Percentiles rank a stretch among this genome's conserved stretches.
Conservation (phyloP, 1,140 invertebrate species). For the Eulimnadia texana region DNA sequence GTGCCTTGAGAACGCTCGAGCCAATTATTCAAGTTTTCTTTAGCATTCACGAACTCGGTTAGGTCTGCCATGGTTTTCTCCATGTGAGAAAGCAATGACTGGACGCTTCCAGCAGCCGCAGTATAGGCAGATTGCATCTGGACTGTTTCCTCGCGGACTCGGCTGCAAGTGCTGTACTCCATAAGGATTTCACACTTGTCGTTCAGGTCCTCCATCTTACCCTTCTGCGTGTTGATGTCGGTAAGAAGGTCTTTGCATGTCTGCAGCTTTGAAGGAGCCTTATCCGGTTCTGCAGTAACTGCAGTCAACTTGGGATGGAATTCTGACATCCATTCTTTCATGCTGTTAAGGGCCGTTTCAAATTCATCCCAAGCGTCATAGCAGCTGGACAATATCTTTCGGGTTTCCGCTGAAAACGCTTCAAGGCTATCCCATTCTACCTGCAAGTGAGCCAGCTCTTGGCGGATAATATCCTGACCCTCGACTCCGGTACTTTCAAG, state of each 20-base stretch:
- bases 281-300: constrained; percentile 26
- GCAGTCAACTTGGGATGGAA: constrained; percentile 46
- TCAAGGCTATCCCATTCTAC: constrained; percentile 74
- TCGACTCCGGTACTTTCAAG: constrained; percentile 66
- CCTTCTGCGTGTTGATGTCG: constrained; percentile 60
- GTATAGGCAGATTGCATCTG: constrained; percentile 66
- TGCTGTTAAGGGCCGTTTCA: constrained; percentile 52
- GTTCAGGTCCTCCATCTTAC: constrained; percentile 62
- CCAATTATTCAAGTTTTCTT: constrained; percentile 67
- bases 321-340: constrained; percentile 62
- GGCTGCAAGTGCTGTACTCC: constrained; percentile 64
- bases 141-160: constrained; percentile 70
- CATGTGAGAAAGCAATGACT: constrained; percentile 58
- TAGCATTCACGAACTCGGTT: constrained; percentile 72
- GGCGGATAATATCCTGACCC: constrained; percentile 67
- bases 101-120: constrained; percentile 53
- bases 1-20: constrained; percentile 55
- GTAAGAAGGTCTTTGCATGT: constrained; percentile 40
- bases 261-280: background rate
- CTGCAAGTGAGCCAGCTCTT: constrained; percentile 71
- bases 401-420: constrained; percentile 59
- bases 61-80: constrained; percentile 80
- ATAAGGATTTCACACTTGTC: constrained; percentile 73
- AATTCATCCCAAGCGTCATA: constrained; percentile 76
- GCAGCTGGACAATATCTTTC: constrained; percentile 59